Evolutionary conservation across 2,113 vertebrate species (phyloP), one percentile per base, ranked within the genome.

Genomic region (Tauraco erythrolophus): DNA sequence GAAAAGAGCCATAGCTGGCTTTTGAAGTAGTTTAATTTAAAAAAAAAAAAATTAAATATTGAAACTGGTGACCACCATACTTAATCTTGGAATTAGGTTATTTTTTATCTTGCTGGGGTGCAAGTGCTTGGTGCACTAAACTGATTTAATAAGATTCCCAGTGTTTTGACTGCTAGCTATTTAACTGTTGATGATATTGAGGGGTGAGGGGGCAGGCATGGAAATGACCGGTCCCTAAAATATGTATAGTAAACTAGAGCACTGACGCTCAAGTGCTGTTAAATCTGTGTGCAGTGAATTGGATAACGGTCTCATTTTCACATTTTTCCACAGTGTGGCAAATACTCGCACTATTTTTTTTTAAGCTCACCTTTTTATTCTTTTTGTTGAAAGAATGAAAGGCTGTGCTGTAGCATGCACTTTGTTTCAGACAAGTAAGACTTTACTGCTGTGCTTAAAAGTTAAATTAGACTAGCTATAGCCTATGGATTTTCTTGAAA

Each of bases 261-360:
- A 30, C 21, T 69, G 60, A 7, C 22, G 19, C 22, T n/a, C 9
- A 16, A 61, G 7, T 80, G 46, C 19, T 69, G 17, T 48, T 83
- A 25, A 58, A 14, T 69, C 24, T 79, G 7, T 53, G 19, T 46
- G 13, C n/a, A 69, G 7, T 84, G 21, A 92, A 37, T 19, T 53
- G 17, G 15, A 4, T 84, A 74, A 28, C 50, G 86, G 10, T 28
- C 46, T 37, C 25, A 2, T 46, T 84, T 66, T 48, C 19, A 21
- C 7, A 0, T 56, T 80, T 92, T 86, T 61, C n/a, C 31, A 60
- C 12, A 30, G 13, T 35, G 10, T 72, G 69, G 16, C 7, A 31
- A 45, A 57, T 45, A 12, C 1, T 3, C 3, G 1, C 2, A 2
- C 3, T 16, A 54, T 16, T 54, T 23, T 69, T 22, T 68, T 56